These are phyloP conservation scores for Teleiodes luculella DNA, from an alignment of 2,888 invertebrate genomes.

Conservation along the genomic window DNA sequence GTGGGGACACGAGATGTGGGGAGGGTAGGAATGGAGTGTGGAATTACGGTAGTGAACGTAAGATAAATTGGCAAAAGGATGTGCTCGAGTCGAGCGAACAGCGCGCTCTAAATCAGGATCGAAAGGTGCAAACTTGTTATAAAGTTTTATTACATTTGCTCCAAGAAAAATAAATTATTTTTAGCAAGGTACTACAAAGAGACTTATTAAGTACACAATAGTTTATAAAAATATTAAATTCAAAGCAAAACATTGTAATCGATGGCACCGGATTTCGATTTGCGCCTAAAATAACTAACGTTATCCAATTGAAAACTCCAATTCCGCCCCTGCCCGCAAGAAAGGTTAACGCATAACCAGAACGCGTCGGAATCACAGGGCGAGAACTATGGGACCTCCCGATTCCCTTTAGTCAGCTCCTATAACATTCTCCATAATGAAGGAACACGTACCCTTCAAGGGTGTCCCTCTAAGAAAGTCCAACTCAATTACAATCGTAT, in stretches of 20 bases:
- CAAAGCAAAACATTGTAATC: not conserved
- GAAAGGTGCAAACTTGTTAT: not conserved
- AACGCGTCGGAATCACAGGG: conserved; percentile 51
- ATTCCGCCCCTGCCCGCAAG: conserved; percentile 33
- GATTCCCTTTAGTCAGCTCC: conserved; percentile 35
- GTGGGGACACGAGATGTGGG: conserved; percentile 35
- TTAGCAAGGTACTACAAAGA: too few species aligned
- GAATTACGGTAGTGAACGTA: conserved; percentile 8
- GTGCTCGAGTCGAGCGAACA: not conserved
- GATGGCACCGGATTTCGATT: not conserved
- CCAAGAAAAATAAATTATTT: too few species aligned
- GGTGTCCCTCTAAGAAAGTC: conserved; percentile 50
- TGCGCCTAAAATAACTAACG: not conserved
- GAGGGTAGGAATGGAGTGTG: conserved; percentile 32
- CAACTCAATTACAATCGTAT: conserved; percentile 65
- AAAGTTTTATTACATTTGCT: not conserved
- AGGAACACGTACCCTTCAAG: conserved; percentile 46
- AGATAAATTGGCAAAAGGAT: conserved; percentile 12
- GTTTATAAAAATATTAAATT: too few species aligned
- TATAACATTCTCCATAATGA: conserved; percentile 54
- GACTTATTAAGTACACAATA: too few species aligned
- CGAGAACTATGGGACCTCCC: conserved; percentile 45
- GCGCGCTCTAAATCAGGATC: not conserved
- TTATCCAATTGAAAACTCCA: conserved; percentile 12
- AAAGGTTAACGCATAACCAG: conserved; percentile 51